phyloP scores from a whole-genome alignment of 2,888 invertebrate genomes.

The Cryptosula pallasiana region DNA sequence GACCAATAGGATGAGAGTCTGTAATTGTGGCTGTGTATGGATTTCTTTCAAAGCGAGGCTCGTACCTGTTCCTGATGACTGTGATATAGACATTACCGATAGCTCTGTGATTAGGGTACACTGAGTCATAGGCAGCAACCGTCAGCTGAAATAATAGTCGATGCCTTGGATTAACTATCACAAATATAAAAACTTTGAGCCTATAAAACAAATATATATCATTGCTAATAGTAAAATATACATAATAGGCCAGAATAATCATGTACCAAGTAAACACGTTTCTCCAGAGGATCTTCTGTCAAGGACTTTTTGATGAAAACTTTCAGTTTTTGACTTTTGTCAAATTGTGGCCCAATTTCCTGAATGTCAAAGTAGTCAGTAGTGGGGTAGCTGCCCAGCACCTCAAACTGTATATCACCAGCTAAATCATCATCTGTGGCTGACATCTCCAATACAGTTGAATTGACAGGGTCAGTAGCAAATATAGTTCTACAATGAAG shows the following conservation, averaged over 20 bases:
- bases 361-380: neutral
- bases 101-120: constrained; percentile 8
- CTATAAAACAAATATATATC: too few species aligned
- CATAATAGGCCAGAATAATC: too few species aligned
- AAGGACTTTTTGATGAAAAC: neutral
- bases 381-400: constrained; percentile 34
- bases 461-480: neutral
- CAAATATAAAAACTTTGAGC: too few species aligned
- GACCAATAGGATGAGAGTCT: constrained; percentile 5
- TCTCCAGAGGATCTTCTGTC: constrained; percentile 1
- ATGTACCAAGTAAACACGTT: neutral
- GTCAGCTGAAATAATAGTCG: neutral
- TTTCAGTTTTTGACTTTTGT: neutral
- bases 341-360: neutral
- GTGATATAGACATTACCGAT: neutral
- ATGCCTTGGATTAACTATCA: too few species aligned
- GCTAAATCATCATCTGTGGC: constrained; percentile 27
- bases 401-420: constrained; percentile 37
- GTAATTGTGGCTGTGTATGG: constrained; percentile 10
- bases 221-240: too few species aligned
- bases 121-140: constrained; percentile 2
- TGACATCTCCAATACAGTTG: neutral
- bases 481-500: neutral
- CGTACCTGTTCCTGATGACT: neutral
- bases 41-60: neutral